Evolutionary conservation across 2,888 invertebrate genomes (phyloP), one percentile per base, ranked within the genome.

Genomic region (Hydriomena furcata): DNA sequence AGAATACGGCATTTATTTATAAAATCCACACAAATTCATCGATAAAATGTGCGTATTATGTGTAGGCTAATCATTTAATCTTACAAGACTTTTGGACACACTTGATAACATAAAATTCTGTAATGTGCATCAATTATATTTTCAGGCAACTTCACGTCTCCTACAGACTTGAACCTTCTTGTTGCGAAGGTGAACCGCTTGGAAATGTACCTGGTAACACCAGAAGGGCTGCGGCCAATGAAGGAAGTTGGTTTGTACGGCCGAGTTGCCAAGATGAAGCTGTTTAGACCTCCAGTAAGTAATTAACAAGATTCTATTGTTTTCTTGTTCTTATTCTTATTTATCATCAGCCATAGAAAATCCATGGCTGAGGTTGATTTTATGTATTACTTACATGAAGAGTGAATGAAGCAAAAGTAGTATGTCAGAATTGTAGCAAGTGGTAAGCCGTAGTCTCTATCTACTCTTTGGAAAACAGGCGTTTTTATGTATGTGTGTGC

Each of bases 161-260:
- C 96, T 0, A 95, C 95, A 64, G 98, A 99, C 84, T 89, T 99
- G 52, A 99, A 99, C 89, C 92, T 99, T 50, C 94, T 99, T 64
- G 94, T 99, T 52, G 98, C 98, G 0, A 98, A 98, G 81, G 98
- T 98, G 76, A 97, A 96, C 55, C 93, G 98, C 11, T 89, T 99
- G 57, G 99, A 99, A 87, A 97, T 99, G 76, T 98, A 98, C 89
- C 90, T 97, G 38, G 98, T 99, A 6, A 98, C 98, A 0, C 97
- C 98, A 0, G 99, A 99, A 85, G 99, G 99, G 0, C 90, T 99
- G 28, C 92, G 97, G 54, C 97, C 98, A 0, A 91, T 99, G 56
- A 98, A 99, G 81, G 99, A 99, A 92, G 94, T 99, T 48, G 96
- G 97, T 5, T 93, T 98, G 21, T 97, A 97, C 91, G 99, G 99